Evolutionary conservation across 2,797 vertebrate genomes (phyloP), one percentile per base, ranked within the genome.

Genomic region (Botia kubotai): DNA sequence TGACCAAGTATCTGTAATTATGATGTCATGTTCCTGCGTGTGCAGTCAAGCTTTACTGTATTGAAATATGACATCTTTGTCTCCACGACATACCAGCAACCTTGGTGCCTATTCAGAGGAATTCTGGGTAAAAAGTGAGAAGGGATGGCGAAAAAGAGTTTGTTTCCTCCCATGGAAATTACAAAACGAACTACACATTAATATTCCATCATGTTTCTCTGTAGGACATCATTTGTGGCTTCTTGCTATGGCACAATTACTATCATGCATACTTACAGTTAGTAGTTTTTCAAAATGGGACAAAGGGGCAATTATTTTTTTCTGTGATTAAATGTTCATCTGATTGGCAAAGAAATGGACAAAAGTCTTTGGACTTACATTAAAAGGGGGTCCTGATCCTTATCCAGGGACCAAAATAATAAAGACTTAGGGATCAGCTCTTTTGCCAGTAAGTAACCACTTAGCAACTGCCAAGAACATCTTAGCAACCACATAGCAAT

Each of bases 31-130:
- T 46, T 63, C 26, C 11, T 58, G 8, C 8, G 2, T 39, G 58
- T 3, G 10, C 36, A 81, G 72, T 14, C 3, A 29, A 74, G 60
- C 29, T 10, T 29, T 16, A 63, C 36, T 19, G 21, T 58, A 43
- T 16, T n/a, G 16, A 52, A 52, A 26, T 62, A n/a, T 75, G 46
- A 65, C 73, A 82, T 65, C 11, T 71, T 71, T 62, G 19, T 12
- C n/a, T 43, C 43, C 10, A 10, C 2, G 8, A 46, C 43, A 46
- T 10, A 10, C 43, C 19, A 16, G 52, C 19, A 46, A 26, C 36
- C 53, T 19, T 21, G 21, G 75, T 8, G 55, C 36, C 12, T 11
- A 33, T 16, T 63, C 13, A 63, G 14, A 33, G 26, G 60, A 33
- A 17, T 63, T 63, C 16, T 36, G 60, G 19, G 57, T 60, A 58